Evolutionary conservation across 1,140 invertebrate species (phyloP), one percentile per base, ranked within the genome.

Genomic region (Brachystomella parvula): DNA sequence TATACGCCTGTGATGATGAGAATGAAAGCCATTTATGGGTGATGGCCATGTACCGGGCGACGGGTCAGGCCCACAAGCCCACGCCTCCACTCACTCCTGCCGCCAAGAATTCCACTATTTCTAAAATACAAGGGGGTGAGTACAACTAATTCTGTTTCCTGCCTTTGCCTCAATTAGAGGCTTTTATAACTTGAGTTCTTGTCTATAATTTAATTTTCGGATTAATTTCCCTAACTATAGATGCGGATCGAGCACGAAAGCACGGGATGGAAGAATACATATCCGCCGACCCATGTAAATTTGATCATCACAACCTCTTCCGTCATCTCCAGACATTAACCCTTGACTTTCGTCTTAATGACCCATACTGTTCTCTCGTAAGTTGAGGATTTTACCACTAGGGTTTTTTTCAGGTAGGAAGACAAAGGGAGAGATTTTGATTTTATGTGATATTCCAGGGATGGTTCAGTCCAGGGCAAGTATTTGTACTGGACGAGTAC

Each of bases 211-310:
- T 53, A 53, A 15, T 15, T 60, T 60, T 60, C 12, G 9, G 21
- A 57, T 47, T 63, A 60, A 68, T 68, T 66, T 76, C 75, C 39
- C 21, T 21, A 24, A 9, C 24, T 12, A 30, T 75, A 86, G 92
- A 98, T 83, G 91, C 94, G 59, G 96, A 99, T 76, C 86, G 94
- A 77, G 95, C 94, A 0, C 84, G 92, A 53, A 98, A 98, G 78
- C 95, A 98, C 79, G 96, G 96, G 33, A 94, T 99, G 92, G 96
- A 99, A 77, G 96, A 98, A 78, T 97, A 90, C 78, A 98, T 99
- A 70, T 94, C 94, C 74, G 94, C 95, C 6, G 95, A 99, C 83
- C 96, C 96, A 2, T 96, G 94, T 76, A 90, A 89, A 78, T 97
- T 94, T 79, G 92, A 96, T 75, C 96, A 99, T 77, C 90, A 94